Evolutionary conservation across 1,140 invertebrate species (phyloP), one percentile per base, ranked within the genome.

Genomic region (Atta texana): DNA sequence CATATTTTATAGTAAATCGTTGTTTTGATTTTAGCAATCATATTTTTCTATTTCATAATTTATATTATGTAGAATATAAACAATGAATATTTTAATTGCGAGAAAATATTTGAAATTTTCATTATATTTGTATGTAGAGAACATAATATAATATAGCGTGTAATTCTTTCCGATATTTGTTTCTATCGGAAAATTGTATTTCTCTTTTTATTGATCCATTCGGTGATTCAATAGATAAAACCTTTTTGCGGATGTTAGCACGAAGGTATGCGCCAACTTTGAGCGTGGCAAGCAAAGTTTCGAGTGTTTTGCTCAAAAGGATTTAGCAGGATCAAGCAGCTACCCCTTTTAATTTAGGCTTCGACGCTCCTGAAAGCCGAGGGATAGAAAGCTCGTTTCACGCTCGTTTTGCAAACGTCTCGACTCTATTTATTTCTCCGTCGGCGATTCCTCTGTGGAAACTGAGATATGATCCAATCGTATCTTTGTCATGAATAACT

Each of bases 231-330:
- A 77, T 87, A 80, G 87, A 85, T 85, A 89, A 85, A 85, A 78
- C 57, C 77, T 78, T 68, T 74, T 77, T 76, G 86, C 59, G 49
- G 34, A 77, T 76, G 59, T 76, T 77, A 72, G 49, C 78, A 51
- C 64, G 74, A 77, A 88, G 81, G 87, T 68, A 77, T 84, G 66
- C 87, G 80, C 71, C 74, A 88, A 88, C 80, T 89, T 89, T 55
- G 71, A 84, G 55, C 57, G 69, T 74, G 72, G 63, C 59, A 69
- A 85, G 87, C 87, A 57, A 86, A 92, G 87, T 90, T 89, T 92
- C 90, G 69, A 90, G 89, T 89, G 86, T 90, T 92, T 91, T 87
- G 68, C 84, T 87, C 85, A 72, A 89, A 89, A 91, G 89, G 89
- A 91, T 92, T 91, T 92, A 69, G 88, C 66, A 71, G 89, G 89